Evolutionary conservation across 2,888 invertebrate genomes (phyloP).

Genomic region (Epinotia nisella): DNA sequence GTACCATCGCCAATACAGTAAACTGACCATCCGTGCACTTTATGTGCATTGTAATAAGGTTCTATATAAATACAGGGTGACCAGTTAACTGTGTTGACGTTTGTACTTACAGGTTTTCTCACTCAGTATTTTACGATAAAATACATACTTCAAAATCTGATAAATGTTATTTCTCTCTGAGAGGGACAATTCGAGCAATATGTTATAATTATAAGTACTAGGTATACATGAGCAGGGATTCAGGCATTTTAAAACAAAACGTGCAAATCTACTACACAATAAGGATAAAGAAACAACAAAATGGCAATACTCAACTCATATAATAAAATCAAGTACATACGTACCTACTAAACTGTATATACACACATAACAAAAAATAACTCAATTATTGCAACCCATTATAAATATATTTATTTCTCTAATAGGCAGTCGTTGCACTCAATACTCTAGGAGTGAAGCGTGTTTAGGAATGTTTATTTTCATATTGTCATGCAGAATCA

Average conservation of each 20-base stretch:
- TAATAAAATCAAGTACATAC: slow-evolving; percentile 36
- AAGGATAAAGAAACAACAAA: slow-evolving; percentile 45
- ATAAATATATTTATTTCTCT: slow-evolving; percentile 38
- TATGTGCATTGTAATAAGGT: too few relatives aligned
- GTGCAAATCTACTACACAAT: slow-evolving; percentile 43
- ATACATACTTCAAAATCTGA: neutral
- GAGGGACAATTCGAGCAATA: neutral
- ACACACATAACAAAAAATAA: slow-evolving; percentile 40
- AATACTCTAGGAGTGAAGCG: slow-evolving; percentile 43
- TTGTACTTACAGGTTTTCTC: too few relatives aligned
- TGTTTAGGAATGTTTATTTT: slow-evolving; percentile 44
- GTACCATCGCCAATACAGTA: too few relatives aligned
- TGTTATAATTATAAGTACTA: neutral
- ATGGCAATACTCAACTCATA: slow-evolving; percentile 44
- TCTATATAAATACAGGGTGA: too few relatives aligned
- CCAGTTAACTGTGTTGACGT: too few relatives aligned
- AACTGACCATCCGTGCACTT: too few relatives aligned
- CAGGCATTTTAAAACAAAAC: slow-evolving; percentile 45
- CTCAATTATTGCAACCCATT: slow-evolving; percentile 42
- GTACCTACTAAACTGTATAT: slow-evolving; percentile 37
- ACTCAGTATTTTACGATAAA: neutral
- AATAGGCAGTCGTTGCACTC: slow-evolving; percentile 43
- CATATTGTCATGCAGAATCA: slow-evolving; percentile 46
- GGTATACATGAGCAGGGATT: slow-evolving; percentile 34
- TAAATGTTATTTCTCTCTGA: too few relatives aligned